A percentile compares a stretch with the other conserved stretches of the same genome.
Evolutionary conservation across 2,113 vertebrate species (phyloP).

Genomic region (Eulemur macaco): DNA sequence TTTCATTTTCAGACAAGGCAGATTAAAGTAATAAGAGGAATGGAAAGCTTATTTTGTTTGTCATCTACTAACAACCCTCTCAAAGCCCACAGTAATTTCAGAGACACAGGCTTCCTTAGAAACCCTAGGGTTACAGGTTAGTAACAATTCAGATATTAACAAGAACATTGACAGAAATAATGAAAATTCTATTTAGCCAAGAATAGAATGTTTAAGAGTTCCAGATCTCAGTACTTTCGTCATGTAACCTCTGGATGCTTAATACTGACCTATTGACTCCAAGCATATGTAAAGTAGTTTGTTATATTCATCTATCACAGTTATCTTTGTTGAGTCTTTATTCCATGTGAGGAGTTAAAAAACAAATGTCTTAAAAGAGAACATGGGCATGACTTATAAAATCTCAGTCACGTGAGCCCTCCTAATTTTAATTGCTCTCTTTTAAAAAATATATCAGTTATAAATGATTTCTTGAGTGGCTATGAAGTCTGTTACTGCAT

Average conservation of each 20-base stretch:
- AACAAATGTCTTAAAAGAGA: background rate
- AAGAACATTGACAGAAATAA: background rate
- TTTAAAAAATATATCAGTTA: background rate
- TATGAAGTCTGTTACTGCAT: background rate
- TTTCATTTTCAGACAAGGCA: conserved; percentile 10
- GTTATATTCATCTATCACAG: background rate
- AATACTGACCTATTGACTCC: background rate
- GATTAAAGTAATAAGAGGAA: background rate
- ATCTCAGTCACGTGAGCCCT: background rate
- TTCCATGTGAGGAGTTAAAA: background rate
- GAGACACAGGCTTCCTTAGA: background rate
- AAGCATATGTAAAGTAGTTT: background rate
- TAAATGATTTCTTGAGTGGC: background rate
- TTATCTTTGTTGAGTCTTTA: background rate
- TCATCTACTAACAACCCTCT: background rate
- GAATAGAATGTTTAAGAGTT: background rate
- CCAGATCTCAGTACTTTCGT: background rate
- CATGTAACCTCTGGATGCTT: background rate
- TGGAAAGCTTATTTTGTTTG: background rate
- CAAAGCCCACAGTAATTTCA: background rate
- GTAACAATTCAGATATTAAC: background rate
- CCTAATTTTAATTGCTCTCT: background rate
- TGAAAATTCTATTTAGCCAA: conserved; percentile 15
- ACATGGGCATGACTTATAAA: background rate
- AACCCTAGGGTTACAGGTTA: background rate